Base-by-base conservation (phyloP, 2,888 invertebrate species). In the Sesia apiformis region DNA sequence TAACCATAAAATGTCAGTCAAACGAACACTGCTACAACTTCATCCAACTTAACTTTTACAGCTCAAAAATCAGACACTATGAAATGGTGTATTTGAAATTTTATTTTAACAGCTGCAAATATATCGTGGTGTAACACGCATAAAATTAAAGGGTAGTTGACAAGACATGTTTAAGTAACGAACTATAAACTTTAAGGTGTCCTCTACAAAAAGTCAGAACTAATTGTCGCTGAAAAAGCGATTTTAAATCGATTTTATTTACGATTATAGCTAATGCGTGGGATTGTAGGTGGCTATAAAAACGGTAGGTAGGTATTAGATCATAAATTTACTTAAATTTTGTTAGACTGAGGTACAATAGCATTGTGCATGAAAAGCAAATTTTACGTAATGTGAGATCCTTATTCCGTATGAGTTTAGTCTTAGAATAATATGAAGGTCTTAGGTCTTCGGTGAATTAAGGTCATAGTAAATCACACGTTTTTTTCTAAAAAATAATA, bases 1-100 rank as follows among this genome's bases (percentile, higher is more conserved):
- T 67, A 62, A 63, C 70, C 77, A 67, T 82, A 80, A 84, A 84
- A 63, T 23, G 81, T 84, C 80, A 79, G 81, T 81, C 84, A 81
- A 63, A 66, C 65, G 65, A 67, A 46, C 46, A 23, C 46, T 46
- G 46, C 4, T 46, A 71, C 74, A 72, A 57, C 52, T 60, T 62
- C 46, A 8, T 55, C 65, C 64, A 60, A 63, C 39, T 46, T 60
- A 53, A 57, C 43, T 3, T 55, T 52, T 52, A n/a, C 46, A 59
- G 52, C 1, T 8, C 0, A 23, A 55, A 50, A 50, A 4, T 3
- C 23, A 53, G 6, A 50, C 57, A 57, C 58, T 70, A 62, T 58
- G 23, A 0, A 23, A 8, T 3, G 4, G 23, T 46, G n/a, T 4
- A 46, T 3, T 3, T 8, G 4, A 46, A 46, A 8, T 46, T 2